These are phyloP conservation scores for Himalopsyche phryganea DNA, from an alignment of 1,140 invertebrate species.

Conservation along the genomic window DNA sequence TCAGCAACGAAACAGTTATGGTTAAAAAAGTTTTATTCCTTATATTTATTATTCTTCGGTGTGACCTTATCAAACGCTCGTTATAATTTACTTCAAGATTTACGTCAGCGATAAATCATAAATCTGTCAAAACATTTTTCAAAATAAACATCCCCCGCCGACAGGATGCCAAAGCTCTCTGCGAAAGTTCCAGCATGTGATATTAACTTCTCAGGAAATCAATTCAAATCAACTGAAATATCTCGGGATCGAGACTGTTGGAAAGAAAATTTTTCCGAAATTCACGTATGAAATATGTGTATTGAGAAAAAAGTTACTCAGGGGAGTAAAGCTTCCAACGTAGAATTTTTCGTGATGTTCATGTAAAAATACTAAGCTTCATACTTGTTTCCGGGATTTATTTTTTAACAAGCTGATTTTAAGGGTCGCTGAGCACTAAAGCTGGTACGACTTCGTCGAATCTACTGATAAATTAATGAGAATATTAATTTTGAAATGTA, in stretches of 20 bases:
- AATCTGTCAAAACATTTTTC: conserved; percentile 21
- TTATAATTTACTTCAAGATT: conserved; percentile 21
- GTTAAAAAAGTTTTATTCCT: not conserved
- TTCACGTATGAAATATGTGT: too few relatives aligned
- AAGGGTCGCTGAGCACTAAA: not conserved
- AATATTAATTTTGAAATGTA: too few relatives aligned
- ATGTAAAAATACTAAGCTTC: too few relatives aligned
- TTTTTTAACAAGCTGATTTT: not conserved
- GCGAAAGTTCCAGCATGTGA: conserved; percentile 2
- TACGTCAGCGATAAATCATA: conserved; percentile 20
- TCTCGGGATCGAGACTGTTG: conserved; percentile 4
- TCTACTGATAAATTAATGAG: too few relatives aligned
- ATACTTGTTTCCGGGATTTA: not conserved
- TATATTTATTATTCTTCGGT: not conserved
- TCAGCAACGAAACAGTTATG: too few relatives aligned
- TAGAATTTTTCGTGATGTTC: too few relatives aligned
- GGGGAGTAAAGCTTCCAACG: too few relatives aligned
- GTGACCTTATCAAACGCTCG: not conserved
- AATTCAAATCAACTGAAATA: conserved; percentile 30
- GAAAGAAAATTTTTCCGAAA: too few relatives aligned
- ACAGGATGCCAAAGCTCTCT: conserved; percentile 4
- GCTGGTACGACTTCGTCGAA: not conserved
- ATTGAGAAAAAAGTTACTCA: too few relatives aligned
- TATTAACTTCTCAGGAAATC: conserved; percentile 27
- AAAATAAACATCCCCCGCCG: conserved; percentile 15